Base-by-base conservation (phyloP, 2,113 vertebrate species). In the Xiphias gladius region DNA sequence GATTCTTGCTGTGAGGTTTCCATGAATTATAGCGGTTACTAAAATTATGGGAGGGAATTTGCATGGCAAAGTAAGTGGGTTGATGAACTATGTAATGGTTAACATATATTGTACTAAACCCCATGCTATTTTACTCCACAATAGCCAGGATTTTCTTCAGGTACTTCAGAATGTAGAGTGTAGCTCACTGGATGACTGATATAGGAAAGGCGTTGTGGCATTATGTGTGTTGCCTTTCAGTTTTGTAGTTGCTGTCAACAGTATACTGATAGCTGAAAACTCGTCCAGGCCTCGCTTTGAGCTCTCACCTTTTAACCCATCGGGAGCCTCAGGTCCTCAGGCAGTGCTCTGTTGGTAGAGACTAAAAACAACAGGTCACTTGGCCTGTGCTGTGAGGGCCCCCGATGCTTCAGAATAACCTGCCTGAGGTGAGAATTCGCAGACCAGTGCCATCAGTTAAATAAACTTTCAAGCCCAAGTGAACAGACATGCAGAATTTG, bases 191-290 rank as follows among this genome's bases (percentile, higher is more conserved):
- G 50, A 30, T 30, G 16, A 17, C 55, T 61, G 13, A 61, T 16
- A 19, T 13, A 11, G 10, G 10, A 67, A 32, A 41, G 9, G 24
- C 12, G 66, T 67, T 20, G 41, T n/a, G 14, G 13, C n/a, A 54
- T 32, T 37, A 52, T 32, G 28, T 46, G 12, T 43, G 13, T 30
- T 68, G 28, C 9, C 7, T 48, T 46, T 37, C 43, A 55, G 7
- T 59, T 83, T 30, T 39, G 72, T 2, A 50, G 50, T 16, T 57
- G 32, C 66, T 70, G 26, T 24, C 11, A 55, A 77, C 55, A 79
- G 58, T 64, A 77, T 32, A 24, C 30, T 65, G 50, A 70, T 65
- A 41, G n/a, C 50, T 63, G 32, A 58, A 0, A n/a, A 37, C 28
- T 35, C 0, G 12, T 57, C 28, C 22, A 20, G 55, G 48, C 30